phyloP scores from a whole-genome alignment of 2,797 vertebrate species.

The Characodon lateralis region DNA sequence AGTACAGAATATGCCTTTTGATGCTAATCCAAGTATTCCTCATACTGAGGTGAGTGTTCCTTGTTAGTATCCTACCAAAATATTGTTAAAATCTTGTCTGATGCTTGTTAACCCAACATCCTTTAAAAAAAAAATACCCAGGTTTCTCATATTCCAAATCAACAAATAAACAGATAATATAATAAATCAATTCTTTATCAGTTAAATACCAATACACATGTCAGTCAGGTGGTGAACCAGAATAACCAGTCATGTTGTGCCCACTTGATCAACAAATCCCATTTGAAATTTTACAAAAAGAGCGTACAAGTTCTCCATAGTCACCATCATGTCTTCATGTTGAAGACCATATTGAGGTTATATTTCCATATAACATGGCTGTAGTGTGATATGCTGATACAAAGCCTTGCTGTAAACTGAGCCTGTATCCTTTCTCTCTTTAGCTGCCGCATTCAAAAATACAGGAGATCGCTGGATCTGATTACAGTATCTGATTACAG shows the following conservation, averaged over 20 bases:
- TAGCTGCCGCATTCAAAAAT: constrained; percentile 66
- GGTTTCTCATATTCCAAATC: background rate
- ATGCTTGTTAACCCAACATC: background rate
- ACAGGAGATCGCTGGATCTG: constrained; percentile 65
- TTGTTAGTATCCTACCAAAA: too few species aligned
- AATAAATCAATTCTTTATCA: background rate
- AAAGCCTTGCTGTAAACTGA: constrained; percentile 60
- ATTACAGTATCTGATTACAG: constrained; percentile 56
- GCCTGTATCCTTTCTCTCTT: constrained; percentile 57
- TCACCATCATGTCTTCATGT: constrained; percentile 38
- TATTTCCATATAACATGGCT: constrained; percentile 57
- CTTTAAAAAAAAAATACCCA: background rate
- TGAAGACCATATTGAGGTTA: constrained; percentile 49
- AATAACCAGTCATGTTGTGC: background rate
- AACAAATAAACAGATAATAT: background rate
- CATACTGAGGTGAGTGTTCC: too few species aligned
- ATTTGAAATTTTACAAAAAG: background rate
- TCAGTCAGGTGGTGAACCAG: background rate
- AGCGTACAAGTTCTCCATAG: constrained; percentile 4
- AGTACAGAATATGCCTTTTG: too few species aligned
- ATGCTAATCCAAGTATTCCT: too few species aligned
- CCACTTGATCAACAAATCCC: background rate
- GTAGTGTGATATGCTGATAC: constrained; percentile 61
- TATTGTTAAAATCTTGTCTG: too few species aligned
- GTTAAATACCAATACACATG: background rate